A percentile compares a stretch with the other conserved stretches of the same genome.
These are phyloP conservation scores for Rhingia campestris DNA, from an alignment of 2,888 invertebrate genomes.

Conservation along the genomic window DNA sequence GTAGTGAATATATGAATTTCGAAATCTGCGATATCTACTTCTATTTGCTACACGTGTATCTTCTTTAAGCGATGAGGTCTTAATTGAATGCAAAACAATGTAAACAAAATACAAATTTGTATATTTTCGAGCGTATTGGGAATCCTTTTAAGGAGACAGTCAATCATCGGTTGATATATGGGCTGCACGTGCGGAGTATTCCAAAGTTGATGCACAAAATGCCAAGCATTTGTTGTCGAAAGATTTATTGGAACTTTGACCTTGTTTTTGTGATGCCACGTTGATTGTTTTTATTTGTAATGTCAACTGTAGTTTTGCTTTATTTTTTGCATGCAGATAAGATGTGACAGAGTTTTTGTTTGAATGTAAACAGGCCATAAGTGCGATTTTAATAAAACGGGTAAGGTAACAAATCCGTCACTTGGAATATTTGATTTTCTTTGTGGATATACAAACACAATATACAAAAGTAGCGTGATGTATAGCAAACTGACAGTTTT, in stretches of 20 bases:
- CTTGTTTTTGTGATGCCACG: constrained; percentile 13
- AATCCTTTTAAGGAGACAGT: constrained; percentile 25
- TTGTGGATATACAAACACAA: too few relatives aligned
- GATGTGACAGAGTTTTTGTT: too few relatives aligned
- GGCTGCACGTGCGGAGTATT: constrained; percentile 39
- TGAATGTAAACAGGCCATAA: too few relatives aligned
- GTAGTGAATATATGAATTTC: constrained; percentile 10
- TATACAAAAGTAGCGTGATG: too few relatives aligned
- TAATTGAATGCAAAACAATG: constrained; percentile 4
- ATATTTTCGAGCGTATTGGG: constrained; percentile 22
- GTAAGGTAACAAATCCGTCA: too few relatives aligned
- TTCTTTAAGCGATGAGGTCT: neutral
- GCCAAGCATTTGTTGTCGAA: neutral
- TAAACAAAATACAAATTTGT: constrained; percentile 35
- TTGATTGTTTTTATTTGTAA: constrained; percentile 8
- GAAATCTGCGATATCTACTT: constrained; percentile 20
- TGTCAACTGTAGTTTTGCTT: neutral
- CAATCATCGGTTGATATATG: constrained; percentile 41
- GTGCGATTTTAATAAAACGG: too few relatives aligned
- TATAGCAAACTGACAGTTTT: too few relatives aligned
- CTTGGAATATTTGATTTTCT: too few relatives aligned
- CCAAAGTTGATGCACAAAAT: neutral
- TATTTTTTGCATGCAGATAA: too few relatives aligned
- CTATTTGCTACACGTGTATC: neutral
- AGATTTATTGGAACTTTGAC: constrained; percentile 31